These are phyloP conservation scores for Cacatua alba DNA, from an alignment of 2,113 vertebrate genomes.

Conservation along the genomic window DNA sequence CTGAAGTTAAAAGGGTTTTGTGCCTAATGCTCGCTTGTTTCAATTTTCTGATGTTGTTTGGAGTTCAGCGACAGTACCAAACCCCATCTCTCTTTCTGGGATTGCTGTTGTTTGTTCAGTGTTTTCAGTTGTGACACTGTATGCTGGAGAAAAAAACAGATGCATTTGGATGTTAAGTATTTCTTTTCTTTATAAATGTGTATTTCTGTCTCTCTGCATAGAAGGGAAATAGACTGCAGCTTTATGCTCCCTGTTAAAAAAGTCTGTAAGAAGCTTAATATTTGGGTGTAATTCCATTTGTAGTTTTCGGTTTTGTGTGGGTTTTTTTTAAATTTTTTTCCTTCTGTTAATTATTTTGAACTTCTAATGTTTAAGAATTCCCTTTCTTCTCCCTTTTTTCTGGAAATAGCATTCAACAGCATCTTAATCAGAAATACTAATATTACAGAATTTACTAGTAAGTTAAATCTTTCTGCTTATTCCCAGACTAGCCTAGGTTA, in stretches of 20 bases:
- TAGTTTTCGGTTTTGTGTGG: not conserved
- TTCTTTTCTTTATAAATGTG: not conserved
- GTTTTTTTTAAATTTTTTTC: not conserved
- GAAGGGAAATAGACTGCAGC: not conserved
- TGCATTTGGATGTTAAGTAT: not conserved
- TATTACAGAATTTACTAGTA: not conserved
- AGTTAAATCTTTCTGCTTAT: not conserved
- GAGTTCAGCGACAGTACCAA: not conserved
- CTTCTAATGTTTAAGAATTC: not conserved
- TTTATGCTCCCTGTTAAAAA: not conserved
- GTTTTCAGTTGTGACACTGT: not conserved
- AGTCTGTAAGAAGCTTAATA: not conserved
- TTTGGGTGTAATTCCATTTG: not conserved
- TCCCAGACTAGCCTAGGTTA: not conserved
- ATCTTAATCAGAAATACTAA: not conserved
- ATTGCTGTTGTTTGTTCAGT: not conserved
- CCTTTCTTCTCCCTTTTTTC: accelerated
- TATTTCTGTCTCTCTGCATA: not conserved
- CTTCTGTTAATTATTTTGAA: not conserved
- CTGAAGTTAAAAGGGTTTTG: not conserved
- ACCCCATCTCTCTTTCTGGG: not conserved
- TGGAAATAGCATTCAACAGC: not conserved
- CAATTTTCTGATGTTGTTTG: not conserved
- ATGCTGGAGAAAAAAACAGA: not conserved
- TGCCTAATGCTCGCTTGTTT: not conserved